phyloP scores from a whole-genome alignment of 2,888 invertebrate genomes.

The Tenthredo scrophulariae region DNA sequence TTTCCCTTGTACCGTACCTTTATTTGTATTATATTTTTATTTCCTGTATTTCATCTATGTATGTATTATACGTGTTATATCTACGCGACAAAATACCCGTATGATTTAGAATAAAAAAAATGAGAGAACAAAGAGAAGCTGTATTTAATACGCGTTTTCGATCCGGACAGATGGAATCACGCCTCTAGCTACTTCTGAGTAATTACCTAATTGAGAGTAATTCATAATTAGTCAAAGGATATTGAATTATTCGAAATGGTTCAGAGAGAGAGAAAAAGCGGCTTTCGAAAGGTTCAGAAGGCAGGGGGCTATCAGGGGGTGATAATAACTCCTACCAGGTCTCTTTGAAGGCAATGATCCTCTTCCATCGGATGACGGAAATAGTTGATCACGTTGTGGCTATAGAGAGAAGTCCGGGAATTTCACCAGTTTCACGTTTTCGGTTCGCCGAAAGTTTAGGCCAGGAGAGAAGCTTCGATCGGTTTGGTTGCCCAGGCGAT shows the following conservation, averaged over 20 bases:
- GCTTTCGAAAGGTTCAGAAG: background rate
- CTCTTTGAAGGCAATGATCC: conserved; percentile 12
- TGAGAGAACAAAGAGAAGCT: background rate
- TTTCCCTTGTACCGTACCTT: background rate
- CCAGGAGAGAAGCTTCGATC: background rate
- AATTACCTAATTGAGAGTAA: background rate
- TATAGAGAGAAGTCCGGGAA: background rate
- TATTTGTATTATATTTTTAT: conserved; percentile 25
- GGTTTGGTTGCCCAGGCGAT: conserved; percentile 18
- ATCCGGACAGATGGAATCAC: background rate
- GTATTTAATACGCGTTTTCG: background rate
- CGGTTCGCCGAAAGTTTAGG: background rate
- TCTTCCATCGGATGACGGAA: conserved; percentile 6
- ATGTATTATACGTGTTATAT: background rate
- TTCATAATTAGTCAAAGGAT: background rate
- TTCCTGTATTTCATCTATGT: background rate
- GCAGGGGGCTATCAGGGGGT: background rate
- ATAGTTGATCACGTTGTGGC: conserved; percentile 25
- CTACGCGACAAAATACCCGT: too few species aligned
- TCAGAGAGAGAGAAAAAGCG: background rate
- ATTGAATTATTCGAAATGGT: background rate
- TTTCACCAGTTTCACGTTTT: conserved; percentile 2
- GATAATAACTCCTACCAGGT: conserved; percentile 1
- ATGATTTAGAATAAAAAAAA: background rate
- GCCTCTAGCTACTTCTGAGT: background rate